Evolutionary conservation across 1,140 invertebrate genomes (phyloP), one percentile per base, ranked within the genome.

Genomic region (Zaprionus ghesquierei): DNA sequence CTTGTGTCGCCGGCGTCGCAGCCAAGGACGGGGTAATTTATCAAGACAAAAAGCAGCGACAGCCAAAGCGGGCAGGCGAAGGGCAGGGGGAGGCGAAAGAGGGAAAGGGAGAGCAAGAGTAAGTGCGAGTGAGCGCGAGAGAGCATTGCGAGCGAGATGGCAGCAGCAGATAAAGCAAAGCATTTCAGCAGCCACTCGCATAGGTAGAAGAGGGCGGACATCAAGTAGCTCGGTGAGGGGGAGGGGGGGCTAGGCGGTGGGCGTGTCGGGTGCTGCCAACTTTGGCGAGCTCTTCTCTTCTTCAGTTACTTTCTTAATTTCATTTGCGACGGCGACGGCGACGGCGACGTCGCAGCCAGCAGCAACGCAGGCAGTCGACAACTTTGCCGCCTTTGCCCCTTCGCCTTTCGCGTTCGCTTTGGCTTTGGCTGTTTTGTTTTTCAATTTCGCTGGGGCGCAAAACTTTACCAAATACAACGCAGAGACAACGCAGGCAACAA

Each of bases 231-330:
- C n/a, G n/a, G n/a, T n/a, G n/a, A 33, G 58, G 13, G 8, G 13
- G 20, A 15, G 0, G 33, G 25, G 9, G 18, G 18, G 27, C 22
- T 15, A 22, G 22, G 20, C 8, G 18, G 27, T 0, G n/a, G 12
- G n/a, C 25, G 20, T 51, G 25, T 4, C 31, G 38, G 38, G 20
- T 18, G 53, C 9, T 20, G 41, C 23, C 65, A 81, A 77, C 82
- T 86, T 78, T 72, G 74, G 70, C 54, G 55, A 65, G 70, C 63
- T 46, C 41, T 46, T 46, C 64, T 56, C 81, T 75, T 87, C 84
- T 87, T 84, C 80, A 84, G 84, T 87, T 87, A 87, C 84, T 87
- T 89, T 87, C 84, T 87, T 87, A 87, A 87, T 87, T 87, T 87
- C 84, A 87, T 87, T 87, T 89, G 75, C 77, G 81, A n/a, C n/a